These are phyloP conservation scores for Apodemia duryi DNA, from an alignment of 2,888 invertebrate species.

Conservation along the genomic window DNA sequence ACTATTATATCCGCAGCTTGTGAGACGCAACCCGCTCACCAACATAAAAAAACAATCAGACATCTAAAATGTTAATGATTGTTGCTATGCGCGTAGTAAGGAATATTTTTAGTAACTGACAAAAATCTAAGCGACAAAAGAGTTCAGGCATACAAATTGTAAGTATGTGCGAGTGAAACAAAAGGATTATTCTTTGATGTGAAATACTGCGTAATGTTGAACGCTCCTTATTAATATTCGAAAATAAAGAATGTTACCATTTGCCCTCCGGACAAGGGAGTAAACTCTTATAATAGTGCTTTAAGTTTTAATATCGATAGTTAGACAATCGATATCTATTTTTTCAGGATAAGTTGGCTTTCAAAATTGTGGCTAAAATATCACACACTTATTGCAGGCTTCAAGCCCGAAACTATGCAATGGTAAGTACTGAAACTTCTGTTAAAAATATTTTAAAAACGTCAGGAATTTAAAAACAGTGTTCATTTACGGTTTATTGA, in stretches of 20 bases:
- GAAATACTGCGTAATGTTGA: constrained; percentile 74
- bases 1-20: no score
- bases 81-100: not conserved
- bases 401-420: no score
- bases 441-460: no score
- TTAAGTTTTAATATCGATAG: constrained; percentile 37
- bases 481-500: no score
- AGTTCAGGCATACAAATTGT: constrained; percentile 33
- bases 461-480: no score
- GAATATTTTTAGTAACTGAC: not conserved
- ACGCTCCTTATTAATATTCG: constrained; percentile 74
- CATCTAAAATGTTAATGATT: no score
- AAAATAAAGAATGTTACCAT: constrained; percentile 75
- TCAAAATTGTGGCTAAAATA: no score
- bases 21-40: no score
- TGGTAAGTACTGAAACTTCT: no score
- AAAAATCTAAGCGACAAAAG: constrained; percentile 47
- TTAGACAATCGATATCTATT: constrained; percentile 9
- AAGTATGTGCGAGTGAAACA: constrained; percentile 38
- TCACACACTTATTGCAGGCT: no score
- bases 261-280: constrained; percentile 60
- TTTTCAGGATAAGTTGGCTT: no score
- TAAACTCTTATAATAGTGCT: constrained; percentile 54
- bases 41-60: no score
- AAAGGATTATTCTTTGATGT: constrained; percentile 57